Percentiles rank a stretch among this genome's conserved stretches.
phyloP scores from a whole-genome alignment of 2,797 vertebrate genomes.

The Chiloscyllium punctatum region DNA sequence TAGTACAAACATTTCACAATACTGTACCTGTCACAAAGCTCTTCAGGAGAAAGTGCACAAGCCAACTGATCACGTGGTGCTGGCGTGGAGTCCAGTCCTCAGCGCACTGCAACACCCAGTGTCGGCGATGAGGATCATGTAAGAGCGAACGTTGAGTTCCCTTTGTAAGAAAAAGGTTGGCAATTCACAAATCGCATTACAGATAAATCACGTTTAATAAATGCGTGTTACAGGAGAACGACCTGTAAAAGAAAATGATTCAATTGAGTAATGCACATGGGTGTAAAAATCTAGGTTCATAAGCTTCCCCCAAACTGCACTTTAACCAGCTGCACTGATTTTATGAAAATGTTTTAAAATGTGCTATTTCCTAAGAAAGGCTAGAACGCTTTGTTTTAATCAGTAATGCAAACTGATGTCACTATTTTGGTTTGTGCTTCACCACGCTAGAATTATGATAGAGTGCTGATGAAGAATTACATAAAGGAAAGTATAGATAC shows the following conservation, averaged over 20 bases:
- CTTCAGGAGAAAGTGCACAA: too few relatives aligned
- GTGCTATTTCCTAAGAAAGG: not conserved
- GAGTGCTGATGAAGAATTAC: not conserved
- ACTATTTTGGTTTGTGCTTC: not conserved
- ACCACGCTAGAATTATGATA: not conserved
- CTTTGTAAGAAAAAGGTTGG: too few relatives aligned
- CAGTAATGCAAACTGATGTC: not conserved
- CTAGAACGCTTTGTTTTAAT: not conserved
- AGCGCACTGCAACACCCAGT: too few relatives aligned
- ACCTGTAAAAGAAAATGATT: not conserved
- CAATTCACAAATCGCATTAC: too few relatives aligned
- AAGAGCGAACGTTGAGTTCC: too few relatives aligned
- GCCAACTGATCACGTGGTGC: too few relatives aligned
- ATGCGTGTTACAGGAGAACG: too few relatives aligned
- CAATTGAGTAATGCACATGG: not conserved
- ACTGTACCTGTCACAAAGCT: too few relatives aligned
- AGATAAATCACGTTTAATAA: too few relatives aligned
- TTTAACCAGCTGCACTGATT: not conserved
- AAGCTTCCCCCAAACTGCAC: not conserved
- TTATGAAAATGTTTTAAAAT: not conserved
- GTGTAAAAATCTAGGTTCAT: not conserved
- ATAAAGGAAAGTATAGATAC: not conserved
- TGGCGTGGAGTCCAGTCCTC: too few relatives aligned
- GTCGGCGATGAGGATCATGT: too few relatives aligned
- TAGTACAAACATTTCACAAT: too few relatives aligned